Evolutionary conservation across 2,113 vertebrate genomes (phyloP).

Genomic region (Pavo muticus): DNA sequence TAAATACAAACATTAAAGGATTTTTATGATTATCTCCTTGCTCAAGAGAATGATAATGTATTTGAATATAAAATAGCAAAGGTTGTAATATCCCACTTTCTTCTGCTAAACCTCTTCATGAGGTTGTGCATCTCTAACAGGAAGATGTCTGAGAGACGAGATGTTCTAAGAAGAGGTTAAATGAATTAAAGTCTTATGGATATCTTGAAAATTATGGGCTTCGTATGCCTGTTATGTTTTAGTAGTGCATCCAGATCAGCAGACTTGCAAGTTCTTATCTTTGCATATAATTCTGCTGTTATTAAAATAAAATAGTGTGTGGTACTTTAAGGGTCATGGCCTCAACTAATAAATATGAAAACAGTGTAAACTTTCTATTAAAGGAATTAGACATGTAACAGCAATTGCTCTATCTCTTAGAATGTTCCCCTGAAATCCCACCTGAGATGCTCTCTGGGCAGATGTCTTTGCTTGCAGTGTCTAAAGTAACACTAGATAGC

Average conservation of each 20-base stretch:
- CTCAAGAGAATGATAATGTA: slow-evolving; percentile 7
- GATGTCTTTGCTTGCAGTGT: slow-evolving; percentile 11
- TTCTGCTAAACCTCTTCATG: neutral
- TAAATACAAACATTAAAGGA: slow-evolving; percentile 50
- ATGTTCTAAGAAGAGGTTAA: slow-evolving; percentile 24
- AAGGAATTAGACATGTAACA: neutral
- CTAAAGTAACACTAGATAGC: neutral
- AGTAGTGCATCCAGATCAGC: neutral
- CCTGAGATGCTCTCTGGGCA: slow-evolving; percentile 18
- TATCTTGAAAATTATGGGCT: neutral
- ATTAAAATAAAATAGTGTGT: slow-evolving; percentile 8
- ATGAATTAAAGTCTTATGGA: neutral
- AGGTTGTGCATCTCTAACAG: neutral
- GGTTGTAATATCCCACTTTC: neutral
- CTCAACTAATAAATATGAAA: neutral
- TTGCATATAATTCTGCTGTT: neutral
- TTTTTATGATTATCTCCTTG: slow-evolving; percentile 29
- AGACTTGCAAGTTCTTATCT: neutral
- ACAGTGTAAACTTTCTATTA: neutral
- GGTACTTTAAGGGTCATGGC: neutral
- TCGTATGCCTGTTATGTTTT: neutral
- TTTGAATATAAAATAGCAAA: slow-evolving; percentile 13
- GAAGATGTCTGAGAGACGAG: neutral
- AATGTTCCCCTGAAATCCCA: neutral
- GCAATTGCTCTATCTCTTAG: neutral